A percentile compares a stretch with the other conserved stretches of the same genome.
Evolutionary conservation across 2,113 vertebrate species (phyloP).

Genomic region (Lycocorax pyrrhopterus): DNA sequence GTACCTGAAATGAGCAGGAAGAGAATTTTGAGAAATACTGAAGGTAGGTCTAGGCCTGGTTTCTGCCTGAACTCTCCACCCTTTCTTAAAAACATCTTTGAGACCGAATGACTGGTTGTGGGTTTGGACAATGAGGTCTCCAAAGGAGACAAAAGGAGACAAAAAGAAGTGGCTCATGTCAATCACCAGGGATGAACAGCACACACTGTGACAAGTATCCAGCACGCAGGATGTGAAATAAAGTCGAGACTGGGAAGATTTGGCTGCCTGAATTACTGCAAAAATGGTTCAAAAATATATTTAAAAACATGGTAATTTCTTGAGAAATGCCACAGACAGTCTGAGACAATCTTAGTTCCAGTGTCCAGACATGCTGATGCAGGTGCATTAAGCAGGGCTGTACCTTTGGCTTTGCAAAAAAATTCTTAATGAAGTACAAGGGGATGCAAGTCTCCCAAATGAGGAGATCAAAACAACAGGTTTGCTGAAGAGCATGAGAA

Average conservation of each 20-base stretch:
- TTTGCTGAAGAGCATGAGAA: background rate
- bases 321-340: background rate
- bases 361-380: background rate
- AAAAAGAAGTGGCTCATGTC: background rate
- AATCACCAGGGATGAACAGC: background rate
- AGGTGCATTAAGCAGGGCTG: background rate
- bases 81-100: background rate
- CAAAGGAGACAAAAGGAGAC: background rate
- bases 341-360: background rate
- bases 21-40: background rate
- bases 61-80: background rate
- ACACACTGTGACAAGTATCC: background rate
- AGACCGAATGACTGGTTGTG: background rate
- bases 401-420: background rate
- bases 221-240: background rate
- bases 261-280: background rate
- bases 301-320: background rate
- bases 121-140: background rate
- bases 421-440: background rate
- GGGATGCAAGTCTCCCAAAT: background rate
- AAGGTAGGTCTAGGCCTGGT: background rate
- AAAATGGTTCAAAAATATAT: background rate
- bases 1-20: background rate
- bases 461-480: background rate
- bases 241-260: background rate